Evolutionary conservation across 2,888 invertebrate genomes (phyloP).

Genomic region (Buathra laborator): DNA sequence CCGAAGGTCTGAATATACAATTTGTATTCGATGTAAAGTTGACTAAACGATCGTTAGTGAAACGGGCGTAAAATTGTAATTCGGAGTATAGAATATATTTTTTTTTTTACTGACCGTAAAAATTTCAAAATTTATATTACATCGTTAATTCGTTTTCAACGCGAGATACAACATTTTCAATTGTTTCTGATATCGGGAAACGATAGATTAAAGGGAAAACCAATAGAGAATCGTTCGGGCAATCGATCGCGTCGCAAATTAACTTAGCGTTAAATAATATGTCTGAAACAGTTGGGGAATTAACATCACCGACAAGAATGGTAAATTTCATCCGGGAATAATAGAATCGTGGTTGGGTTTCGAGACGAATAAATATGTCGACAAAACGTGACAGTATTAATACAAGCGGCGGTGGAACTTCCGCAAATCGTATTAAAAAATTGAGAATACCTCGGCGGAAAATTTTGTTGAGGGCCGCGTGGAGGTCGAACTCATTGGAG

Average conservation of each 20-base stretch:
- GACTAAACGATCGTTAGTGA: background rate
- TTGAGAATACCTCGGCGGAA: background rate
- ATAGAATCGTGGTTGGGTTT: background rate
- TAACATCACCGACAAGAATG: background rate
- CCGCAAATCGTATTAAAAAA: conserved; percentile 1
- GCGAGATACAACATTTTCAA: background rate
- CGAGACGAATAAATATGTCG: conserved; percentile 18
- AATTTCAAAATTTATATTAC: background rate
- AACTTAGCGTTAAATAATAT: conserved; percentile 10
- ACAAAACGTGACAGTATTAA: conserved; percentile 25
- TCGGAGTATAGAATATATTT: background rate
- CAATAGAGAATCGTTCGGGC: background rate
- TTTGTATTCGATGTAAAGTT: background rate
- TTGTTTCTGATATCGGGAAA: background rate
- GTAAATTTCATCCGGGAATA: conserved; percentile 12
- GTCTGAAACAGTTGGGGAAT: background rate
- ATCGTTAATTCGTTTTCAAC: background rate
- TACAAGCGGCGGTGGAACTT: conserved; percentile 23
- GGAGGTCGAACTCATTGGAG: conserved; percentile 11
- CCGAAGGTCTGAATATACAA: conserved; percentile 27
- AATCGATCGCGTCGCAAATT: background rate
- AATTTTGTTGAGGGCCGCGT: conserved; percentile 1
- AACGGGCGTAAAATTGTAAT: background rate
- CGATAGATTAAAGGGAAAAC: background rate
- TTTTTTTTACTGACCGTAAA: background rate